Percentiles rank a stretch among this genome's conserved stretches.
Conservation (phyloP, 2,888 invertebrate genomes). For the Aleiodes leptofemur region DNA sequence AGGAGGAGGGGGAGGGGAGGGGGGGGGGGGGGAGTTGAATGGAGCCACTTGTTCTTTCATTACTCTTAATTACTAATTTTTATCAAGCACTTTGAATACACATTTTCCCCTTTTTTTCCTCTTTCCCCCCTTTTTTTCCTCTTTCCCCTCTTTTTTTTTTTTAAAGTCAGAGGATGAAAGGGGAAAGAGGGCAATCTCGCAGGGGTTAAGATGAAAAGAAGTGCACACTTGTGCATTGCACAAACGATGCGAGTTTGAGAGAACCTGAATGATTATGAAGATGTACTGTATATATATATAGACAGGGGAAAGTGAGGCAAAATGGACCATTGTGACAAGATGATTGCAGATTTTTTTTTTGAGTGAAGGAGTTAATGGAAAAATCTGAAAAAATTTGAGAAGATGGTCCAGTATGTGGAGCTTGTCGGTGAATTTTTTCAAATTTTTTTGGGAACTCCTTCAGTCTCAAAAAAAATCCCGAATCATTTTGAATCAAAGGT, state of each 20-base stretch:
- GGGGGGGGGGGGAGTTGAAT: no score
- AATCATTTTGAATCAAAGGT: no score
- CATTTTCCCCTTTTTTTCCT: not conserved
- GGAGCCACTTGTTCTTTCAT: constrained; percentile 5
- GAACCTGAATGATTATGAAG: constrained; percentile 14
- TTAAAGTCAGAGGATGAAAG: not conserved
- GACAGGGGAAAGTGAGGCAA: no score
- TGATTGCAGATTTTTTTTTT: no score
- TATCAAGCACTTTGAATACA: constrained; percentile 13
- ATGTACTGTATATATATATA: constrained; percentile 19
- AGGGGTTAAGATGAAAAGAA: constrained; percentile 28
- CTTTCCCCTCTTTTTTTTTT: constrained; percentile 2
- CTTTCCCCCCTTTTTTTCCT: not conserved
- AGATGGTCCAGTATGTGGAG: no score
- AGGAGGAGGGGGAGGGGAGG: no score
- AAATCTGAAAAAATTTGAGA: no score
- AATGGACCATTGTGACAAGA: no score
- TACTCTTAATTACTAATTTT: constrained; percentile 19
- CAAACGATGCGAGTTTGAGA: not conserved
- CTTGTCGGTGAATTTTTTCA: no score
- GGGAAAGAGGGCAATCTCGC: not conserved
- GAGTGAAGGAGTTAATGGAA: no score
- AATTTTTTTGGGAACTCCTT: no score
- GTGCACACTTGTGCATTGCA: not conserved
- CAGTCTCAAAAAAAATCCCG: no score